Conservation (phyloP, 2,113 vertebrate genomes). For the Mustela lutreola region DNA sequence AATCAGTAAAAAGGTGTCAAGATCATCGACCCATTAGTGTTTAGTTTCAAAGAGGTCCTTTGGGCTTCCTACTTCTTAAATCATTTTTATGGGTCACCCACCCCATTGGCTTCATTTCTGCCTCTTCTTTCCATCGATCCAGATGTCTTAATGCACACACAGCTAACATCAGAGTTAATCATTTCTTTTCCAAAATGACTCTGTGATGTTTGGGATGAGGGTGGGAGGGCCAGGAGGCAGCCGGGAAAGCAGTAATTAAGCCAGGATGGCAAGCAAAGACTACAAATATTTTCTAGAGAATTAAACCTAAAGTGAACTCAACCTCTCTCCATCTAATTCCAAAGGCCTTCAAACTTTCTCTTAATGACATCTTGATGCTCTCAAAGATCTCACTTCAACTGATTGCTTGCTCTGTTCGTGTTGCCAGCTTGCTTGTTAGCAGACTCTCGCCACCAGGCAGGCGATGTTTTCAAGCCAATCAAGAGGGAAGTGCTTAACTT, state of each 20-base stretch:
- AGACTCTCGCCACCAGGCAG: not conserved
- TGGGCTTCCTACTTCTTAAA: not conserved
- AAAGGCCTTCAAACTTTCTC: slow-evolving; percentile 50
- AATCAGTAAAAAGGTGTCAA: not conserved
- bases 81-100: not conserved
- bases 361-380: slow-evolving; percentile 38
- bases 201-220: not conserved
- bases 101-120: not conserved
- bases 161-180: slow-evolving; percentile 8
- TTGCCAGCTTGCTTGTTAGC: not conserved
- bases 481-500: not conserved
- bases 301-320: slow-evolving; percentile 20
- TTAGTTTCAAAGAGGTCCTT: not conserved
- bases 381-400: slow-evolving; percentile 46
- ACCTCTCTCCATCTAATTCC: slow-evolving; percentile 54
- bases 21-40: not conserved
- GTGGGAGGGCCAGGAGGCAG: not conserved
- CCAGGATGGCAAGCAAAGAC: not conserved
- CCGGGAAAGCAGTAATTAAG: not conserved
- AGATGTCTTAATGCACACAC: not conserved
- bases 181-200: slow-evolving; percentile 33
- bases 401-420: slow-evolving; percentile 2
- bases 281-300: slow-evolving; percentile 47
- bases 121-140: not conserved
- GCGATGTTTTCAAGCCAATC: not conserved